Evolutionary conservation across 1,140 invertebrate genomes (phyloP), one percentile per base, ranked within the genome.

Genomic region (Drosophila micromelanica): DNA sequence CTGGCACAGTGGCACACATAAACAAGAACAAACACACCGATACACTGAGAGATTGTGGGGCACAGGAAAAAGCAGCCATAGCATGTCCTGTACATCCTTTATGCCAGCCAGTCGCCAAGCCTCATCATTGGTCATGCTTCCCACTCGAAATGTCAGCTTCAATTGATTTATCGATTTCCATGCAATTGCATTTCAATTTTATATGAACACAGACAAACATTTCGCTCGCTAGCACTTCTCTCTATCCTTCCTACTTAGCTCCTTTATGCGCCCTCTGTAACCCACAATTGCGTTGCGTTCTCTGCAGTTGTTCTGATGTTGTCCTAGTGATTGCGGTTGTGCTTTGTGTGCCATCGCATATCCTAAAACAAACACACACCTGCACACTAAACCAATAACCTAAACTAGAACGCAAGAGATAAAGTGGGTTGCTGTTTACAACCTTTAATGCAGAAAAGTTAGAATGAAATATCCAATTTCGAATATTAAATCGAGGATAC

Each of bases 91-190:
- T 15, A n/a, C 42, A 23, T 13, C 27, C 38, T 45, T 43, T 52
- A 37, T 51, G 15, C 55, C 35, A 40, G 38, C 3, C 40, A 40
- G 27, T 5, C 9, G 42, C 46, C 32, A 27, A 27, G 27, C 27
- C 27, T 59, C 40, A 37, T 61, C 63, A 61, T 59, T 48, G 62
- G 23, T 37, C n/a, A 20, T 55, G 42, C 52, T 23, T 12, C 20
- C 48, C 42, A 48, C 62, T 68, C 23, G 13, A 59, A 62, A 63
- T 70, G 75, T 72, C 70, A 73, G 42, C 63, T 71, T 56, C 57
- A 63, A 77, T 77, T 78, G 76, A 74, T 77, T 77, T 77, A 87
- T 87, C 70, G 84, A 87, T 89, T 90, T 69, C 54, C 61, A 46
- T 15, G 42, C 45, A 72, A 76, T 71, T 71, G 76, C 42, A 80